Percentiles rank a stretch among this genome's conserved stretches.
Evolutionary conservation across 2,113 vertebrate genomes (phyloP).

Genomic region (Cryptomyrus ogoouensis): DNA sequence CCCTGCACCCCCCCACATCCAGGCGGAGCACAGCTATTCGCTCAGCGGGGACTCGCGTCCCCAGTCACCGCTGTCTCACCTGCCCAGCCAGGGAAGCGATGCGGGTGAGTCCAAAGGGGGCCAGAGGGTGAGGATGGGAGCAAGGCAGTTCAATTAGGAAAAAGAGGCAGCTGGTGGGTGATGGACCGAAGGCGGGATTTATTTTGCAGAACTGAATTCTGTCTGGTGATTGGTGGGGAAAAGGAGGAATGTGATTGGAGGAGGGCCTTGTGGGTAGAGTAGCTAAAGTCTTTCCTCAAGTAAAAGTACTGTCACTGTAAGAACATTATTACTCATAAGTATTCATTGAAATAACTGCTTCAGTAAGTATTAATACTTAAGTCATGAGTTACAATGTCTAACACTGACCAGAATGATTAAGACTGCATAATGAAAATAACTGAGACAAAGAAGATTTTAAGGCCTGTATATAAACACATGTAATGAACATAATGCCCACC

Average conservation of each 20-base stretch:
- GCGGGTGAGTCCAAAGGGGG: slow-evolving; percentile 62
- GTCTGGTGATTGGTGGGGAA: background rate
- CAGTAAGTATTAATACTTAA: background rate
- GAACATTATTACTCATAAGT: background rate
- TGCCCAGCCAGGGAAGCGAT: slow-evolving; percentile 71
- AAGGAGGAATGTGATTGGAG: background rate
- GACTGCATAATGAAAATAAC: background rate
- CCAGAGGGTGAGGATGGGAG: background rate
- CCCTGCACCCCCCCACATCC: slow-evolving; percentile 85
- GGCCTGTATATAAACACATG: background rate
- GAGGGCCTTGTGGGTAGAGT: background rate
- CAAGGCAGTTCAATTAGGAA: background rate
- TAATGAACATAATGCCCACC: background rate
- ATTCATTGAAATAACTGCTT: background rate
- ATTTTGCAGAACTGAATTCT: background rate
- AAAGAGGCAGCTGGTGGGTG: background rate
- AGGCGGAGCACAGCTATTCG: slow-evolving; percentile 95
- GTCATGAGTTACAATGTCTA: background rate
- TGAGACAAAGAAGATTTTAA: background rate
- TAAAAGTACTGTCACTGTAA: background rate
- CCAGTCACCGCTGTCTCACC: slow-evolving; percentile 85
- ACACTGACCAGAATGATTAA: background rate
- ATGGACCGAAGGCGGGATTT: background rate
- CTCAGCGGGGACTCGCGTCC: slow-evolving; percentile 86
- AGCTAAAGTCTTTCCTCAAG: background rate